These are phyloP conservation scores for Halocynthia aurantium DNA, from an alignment of 23 tunicate species.

Conservation along the genomic window DNA sequence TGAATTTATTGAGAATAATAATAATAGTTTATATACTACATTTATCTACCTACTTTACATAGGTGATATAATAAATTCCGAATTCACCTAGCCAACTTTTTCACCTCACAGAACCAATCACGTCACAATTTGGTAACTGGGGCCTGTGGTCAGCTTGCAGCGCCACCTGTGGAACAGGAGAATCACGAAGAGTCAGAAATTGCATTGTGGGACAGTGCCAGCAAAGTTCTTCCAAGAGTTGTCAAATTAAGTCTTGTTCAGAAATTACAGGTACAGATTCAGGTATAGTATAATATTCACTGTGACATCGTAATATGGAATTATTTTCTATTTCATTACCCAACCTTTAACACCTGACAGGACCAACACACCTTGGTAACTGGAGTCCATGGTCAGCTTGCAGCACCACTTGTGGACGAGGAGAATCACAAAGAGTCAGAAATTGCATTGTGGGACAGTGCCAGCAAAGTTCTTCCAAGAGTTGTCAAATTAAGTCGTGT, in stretches of 20 bases:
- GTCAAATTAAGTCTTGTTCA: neutral
- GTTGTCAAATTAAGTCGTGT: neutral
- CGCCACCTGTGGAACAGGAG: slow-evolving; percentile 11
- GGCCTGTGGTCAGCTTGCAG: slow-evolving; percentile 15
- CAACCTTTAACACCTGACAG: too few species aligned
- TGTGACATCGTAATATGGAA: too few species aligned
- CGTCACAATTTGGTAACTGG: neutral
- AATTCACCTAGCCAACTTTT: too few species aligned
- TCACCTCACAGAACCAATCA: too few species aligned
- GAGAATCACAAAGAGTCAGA: slow-evolving; percentile 6
- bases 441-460: slow-evolving; percentile 14
- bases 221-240: slow-evolving; percentile 23
- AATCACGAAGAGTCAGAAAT: neutral
- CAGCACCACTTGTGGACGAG: slow-evolving; percentile 17
- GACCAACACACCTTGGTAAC: too few species aligned
- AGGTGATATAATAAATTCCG: too few species aligned
- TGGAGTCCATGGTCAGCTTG: slow-evolving; percentile 12
- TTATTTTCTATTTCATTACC: too few species aligned
- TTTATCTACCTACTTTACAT: too few species aligned
- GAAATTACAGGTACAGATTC: too few species aligned
- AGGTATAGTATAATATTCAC: too few species aligned
- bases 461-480: slow-evolving; percentile 20
- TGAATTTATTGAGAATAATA: too few species aligned
- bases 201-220: slow-evolving; percentile 9
- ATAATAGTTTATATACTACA: too few species aligned